phyloP scores from a whole-genome alignment of 2,888 invertebrate species.

The Hirudinaria manillensis region DNA sequence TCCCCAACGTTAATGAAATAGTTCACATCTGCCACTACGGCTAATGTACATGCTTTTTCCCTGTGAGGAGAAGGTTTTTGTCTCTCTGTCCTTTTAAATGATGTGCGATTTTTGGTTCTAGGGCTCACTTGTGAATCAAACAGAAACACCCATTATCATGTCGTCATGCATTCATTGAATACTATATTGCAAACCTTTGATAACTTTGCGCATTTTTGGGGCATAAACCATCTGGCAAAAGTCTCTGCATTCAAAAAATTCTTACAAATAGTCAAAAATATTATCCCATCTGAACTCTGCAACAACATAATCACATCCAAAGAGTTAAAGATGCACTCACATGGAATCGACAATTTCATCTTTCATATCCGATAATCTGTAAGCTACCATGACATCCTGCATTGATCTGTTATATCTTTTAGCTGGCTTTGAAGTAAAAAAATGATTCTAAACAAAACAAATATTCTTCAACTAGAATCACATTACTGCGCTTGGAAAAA shows the following conservation, averaged over 20 bases:
- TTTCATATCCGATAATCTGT: neutral
- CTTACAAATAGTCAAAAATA: too few relatives aligned
- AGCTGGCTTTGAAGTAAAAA: conserved; percentile 3
- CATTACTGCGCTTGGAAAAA: too few relatives aligned
- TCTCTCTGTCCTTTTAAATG: neutral
- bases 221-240: too few relatives aligned
- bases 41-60: neutral
- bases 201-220: too few relatives aligned
- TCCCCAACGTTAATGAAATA: neutral
- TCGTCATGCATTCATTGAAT: too few relatives aligned
- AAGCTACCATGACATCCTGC: neutral
- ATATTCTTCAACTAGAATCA: neutral
- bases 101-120: too few relatives aligned
- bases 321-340: neutral
- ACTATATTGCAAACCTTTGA: too few relatives aligned
- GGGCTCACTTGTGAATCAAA: too few relatives aligned
- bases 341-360: neutral
- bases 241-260: too few relatives aligned
- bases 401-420: neutral
- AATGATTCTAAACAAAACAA: neutral
- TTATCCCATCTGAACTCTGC: too few relatives aligned
- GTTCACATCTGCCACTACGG: neutral
- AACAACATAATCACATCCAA: neutral
- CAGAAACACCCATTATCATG: too few relatives aligned
- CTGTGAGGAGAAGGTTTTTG: neutral